These are phyloP conservation scores for Numenius arquata DNA, from an alignment of 2,113 vertebrate species.

Conservation along the genomic window DNA sequence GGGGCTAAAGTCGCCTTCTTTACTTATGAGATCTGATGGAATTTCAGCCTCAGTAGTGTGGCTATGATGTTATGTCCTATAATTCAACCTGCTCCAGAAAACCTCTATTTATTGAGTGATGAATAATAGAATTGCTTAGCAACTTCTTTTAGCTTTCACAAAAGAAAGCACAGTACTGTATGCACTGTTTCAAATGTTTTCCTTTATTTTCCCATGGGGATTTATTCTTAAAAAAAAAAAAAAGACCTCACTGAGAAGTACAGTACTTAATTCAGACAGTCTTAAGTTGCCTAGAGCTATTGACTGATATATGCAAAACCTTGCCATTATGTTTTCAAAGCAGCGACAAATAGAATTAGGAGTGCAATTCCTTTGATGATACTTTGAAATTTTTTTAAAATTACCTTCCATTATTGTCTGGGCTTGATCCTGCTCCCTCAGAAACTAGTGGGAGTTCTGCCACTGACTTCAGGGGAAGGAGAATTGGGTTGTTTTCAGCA, in stretches of 20 bases:
- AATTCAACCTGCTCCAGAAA: conserved; percentile 41
- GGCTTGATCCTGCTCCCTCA: conserved; percentile 29
- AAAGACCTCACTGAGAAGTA: not conserved
- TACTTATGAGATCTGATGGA: conserved; percentile 39
- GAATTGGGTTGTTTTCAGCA: conserved; percentile 41
- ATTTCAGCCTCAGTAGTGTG: not conserved
- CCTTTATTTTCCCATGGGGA: conserved; percentile 21
- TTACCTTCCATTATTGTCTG: conserved; percentile 32
- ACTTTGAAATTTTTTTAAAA: conserved; percentile 4
- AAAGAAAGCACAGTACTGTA: not conserved
- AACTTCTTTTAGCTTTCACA: not conserved
- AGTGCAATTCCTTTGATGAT: conserved; percentile 45
- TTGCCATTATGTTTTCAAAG: conserved; percentile 53
- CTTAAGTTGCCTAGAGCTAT: conserved; percentile 45
- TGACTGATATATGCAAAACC: conserved; percentile 46
- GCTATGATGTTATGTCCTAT: not conserved
- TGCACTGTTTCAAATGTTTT: conserved; percentile 4
- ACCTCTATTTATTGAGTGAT: not conserved
- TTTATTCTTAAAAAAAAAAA: not conserved
- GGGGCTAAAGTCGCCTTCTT: not conserved
- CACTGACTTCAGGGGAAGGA: conserved; percentile 50
- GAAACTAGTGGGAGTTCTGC: conserved; percentile 43
- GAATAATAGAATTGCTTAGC: conserved; percentile 32
- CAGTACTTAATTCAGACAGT: conserved; percentile 25
- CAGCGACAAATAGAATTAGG: conserved; percentile 31